These are phyloP conservation scores for Drosophila teissieri DNA, from an alignment of 1,140 invertebrate genomes.

Conservation along the genomic window DNA sequence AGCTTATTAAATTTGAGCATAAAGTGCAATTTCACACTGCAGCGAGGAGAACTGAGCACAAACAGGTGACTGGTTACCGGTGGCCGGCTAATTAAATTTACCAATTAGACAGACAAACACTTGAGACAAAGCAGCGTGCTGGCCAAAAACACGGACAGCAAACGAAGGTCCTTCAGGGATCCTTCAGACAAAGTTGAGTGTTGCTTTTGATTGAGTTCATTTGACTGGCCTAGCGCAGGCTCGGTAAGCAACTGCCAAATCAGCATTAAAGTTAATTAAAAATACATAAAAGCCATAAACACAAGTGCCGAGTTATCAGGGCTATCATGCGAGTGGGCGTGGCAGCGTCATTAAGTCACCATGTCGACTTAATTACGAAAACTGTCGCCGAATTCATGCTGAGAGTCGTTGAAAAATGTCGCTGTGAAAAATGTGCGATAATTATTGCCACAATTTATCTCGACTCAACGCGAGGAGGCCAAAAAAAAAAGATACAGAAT, in stretches of 20 bases:
- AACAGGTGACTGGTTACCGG: conserved; percentile 10
- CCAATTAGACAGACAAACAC: conserved; percentile 75
- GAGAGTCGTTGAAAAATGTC: conserved; percentile 68
- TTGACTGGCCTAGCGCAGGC: conserved; percentile 30
- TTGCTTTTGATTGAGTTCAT: conserved; percentile 60
- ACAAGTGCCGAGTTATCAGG: conserved; percentile 45
- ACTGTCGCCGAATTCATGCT: conserved; percentile 56
- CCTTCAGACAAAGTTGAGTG: conserved; percentile 28
- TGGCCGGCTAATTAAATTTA: conserved; percentile 74
- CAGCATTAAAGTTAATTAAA: conserved; percentile 77
- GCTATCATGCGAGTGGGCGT: conserved; percentile 30
- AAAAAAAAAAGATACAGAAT: conserved; percentile 25
- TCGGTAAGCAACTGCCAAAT: conserved; percentile 27
- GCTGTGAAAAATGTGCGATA: conserved; percentile 74
- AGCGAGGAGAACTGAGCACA: conserved; percentile 3
- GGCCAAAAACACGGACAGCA: conserved; percentile 7
- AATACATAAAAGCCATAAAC: conserved; percentile 77
- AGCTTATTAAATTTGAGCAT: conserved; percentile 48
- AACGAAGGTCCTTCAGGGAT: conserved; percentile 19
- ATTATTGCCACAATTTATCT: conserved; percentile 76
- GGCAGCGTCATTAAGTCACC: conserved; percentile 38
- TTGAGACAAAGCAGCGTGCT: conserved; percentile 46
- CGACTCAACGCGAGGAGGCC: conserved; percentile 18
- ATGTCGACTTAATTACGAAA: conserved; percentile 74
- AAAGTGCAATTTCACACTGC: conserved; percentile 49